phyloP scores from a whole-genome alignment of 2,888 invertebrate genomes.

The Scaptomyza polygonia region DNA sequence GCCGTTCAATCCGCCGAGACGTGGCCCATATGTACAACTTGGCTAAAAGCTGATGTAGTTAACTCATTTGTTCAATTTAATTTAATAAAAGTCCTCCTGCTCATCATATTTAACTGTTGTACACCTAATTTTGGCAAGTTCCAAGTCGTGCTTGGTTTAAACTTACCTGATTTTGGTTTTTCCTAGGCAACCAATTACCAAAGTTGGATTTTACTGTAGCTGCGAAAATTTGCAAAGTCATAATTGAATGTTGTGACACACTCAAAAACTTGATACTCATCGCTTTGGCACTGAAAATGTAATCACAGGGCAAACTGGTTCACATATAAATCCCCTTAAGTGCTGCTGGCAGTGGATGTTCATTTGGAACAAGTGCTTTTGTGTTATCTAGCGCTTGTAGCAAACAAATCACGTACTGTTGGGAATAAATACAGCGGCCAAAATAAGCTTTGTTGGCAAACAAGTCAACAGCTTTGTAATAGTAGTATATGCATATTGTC shows the following conservation, averaged over 20 bases:
- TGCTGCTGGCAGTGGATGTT: neutral
- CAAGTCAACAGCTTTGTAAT: neutral
- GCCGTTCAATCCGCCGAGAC: slow-evolving; percentile 51
- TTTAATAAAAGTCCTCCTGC: slow-evolving; percentile 61
- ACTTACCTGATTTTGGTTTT: neutral
- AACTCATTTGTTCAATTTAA: slow-evolving; percentile 63
- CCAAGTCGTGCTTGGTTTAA: neutral
- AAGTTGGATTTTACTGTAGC: slow-evolving; percentile 33
- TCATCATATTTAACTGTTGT: slow-evolving; percentile 45
- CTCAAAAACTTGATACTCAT: slow-evolving; percentile 23
- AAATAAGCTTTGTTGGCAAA: too few relatives aligned
- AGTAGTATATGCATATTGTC: neutral
- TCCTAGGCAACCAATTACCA: slow-evolving; percentile 34
- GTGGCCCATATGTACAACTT: neutral
- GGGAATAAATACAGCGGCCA: too few relatives aligned
- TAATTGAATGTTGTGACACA: slow-evolving; percentile 33
- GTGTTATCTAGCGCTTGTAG: neutral
- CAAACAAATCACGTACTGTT: neutral
- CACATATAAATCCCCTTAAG: neutral
- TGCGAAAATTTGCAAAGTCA: slow-evolving; percentile 54
- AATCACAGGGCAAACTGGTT: slow-evolving; percentile 12
- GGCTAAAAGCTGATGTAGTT: slow-evolving; percentile 42
- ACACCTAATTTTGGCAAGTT: neutral
- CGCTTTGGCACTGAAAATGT: neutral
- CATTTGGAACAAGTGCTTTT: neutral